Base-by-base conservation (phyloP, 2,888 invertebrate genomes). In the Pyrgus malvae region DNA sequence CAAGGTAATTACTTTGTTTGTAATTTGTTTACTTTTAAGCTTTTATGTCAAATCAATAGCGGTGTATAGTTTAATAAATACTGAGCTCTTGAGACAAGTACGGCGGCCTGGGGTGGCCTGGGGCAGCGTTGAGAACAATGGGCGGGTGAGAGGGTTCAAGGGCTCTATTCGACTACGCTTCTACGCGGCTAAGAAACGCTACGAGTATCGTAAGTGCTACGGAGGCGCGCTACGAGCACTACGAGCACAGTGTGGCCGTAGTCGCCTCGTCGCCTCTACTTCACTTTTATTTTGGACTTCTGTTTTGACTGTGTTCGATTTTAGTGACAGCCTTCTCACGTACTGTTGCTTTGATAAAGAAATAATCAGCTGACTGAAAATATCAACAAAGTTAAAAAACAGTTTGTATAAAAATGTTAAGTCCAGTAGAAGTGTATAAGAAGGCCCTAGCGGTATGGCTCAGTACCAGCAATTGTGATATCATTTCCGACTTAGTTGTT, bases 381-480 rank as follows among this genome's bases (percentile, higher is more conserved):
- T n/a, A n/a, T n/a, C n/a, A n/a, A n/a, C n/a, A n/a, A n/a, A n/a
- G n/a, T n/a, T n/a, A n/a, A n/a, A n/a, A n/a, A n/a, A n/a, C n/a
- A n/a, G n/a, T n/a, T n/a, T n/a, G n/a, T n/a, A n/a, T n/a, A n/a
- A n/a, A n/a, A n/a, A n/a, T n/a, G n/a, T n/a, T n/a, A n/a, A 23
- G 16, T 29, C 11, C 7, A n/a, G 19, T n/a, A 9, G 16, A n/a
- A 31, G 48, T 27, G 27, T 23, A 21, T 38, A 29, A 23, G 16
- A 14, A 35, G 23, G 46, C 46, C 25, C 9, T 4, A 9, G 23
- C 12, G 35, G 46, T 14, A 23, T 46, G 33, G 12, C 1, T 38
- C 37, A 48, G 16, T 48, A 48, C 37, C 44, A 25, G 40, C 29
- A 7, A 29, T 40, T 40, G 49, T 50, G 50, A 41, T 50, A 42